phyloP scores from a whole-genome alignment of 2,797 vertebrate genomes.

The Linurgus olivaceus region DNA sequence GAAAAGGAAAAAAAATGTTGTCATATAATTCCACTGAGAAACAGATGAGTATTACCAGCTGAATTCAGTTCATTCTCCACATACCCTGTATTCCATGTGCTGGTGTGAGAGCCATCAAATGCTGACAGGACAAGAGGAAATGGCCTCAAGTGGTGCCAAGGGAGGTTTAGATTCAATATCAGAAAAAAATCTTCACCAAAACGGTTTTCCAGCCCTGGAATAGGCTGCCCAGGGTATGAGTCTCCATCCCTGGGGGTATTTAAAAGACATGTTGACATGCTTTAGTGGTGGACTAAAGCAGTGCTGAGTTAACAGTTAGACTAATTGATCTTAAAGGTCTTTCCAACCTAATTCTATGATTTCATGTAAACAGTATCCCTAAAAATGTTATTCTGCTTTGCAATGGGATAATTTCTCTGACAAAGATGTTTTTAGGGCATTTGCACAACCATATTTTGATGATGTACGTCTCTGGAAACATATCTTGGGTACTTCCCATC shows the following conservation, averaged over 20 bases:
- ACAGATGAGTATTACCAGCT: background rate
- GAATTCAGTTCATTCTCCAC: background rate
- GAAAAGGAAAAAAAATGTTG: background rate
- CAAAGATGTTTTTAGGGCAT: background rate
- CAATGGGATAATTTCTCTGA: background rate
- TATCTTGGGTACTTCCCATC: background rate
- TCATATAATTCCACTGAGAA: background rate
- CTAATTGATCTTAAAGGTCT: background rate
- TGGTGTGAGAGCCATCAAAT: background rate
- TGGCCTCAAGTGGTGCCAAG: background rate
- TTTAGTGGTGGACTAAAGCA: background rate
- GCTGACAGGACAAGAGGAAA: background rate
- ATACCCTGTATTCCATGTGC: background rate
- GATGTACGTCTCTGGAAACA: background rate
- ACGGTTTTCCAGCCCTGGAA: background rate
- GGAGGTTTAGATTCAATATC: background rate
- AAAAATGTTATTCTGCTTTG: background rate
- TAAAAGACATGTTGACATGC: background rate
- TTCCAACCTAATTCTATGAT: background rate
- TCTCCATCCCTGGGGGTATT: background rate
- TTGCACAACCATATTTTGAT: background rate
- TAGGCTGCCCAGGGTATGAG: background rate
- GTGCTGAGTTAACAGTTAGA: background rate
- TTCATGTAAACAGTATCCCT: background rate
- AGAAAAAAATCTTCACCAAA: background rate